phyloP scores from a whole-genome alignment of 53 echinoderm and acorn worm species.

The Zoroaster sp. region DNA sequence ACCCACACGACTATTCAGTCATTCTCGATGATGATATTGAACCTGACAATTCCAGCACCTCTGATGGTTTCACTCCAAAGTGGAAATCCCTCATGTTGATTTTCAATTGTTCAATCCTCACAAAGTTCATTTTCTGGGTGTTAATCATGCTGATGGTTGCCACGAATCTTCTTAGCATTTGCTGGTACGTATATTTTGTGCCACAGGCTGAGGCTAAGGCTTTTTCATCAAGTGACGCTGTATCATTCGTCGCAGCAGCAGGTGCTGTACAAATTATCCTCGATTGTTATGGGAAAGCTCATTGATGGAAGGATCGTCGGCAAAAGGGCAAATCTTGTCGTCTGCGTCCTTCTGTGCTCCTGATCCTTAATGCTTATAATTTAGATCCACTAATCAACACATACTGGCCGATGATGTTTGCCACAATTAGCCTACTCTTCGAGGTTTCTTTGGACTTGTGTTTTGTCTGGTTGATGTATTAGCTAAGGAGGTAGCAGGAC shows the following conservation, averaged over 20 bases:
- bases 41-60: too few species aligned
- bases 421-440: background rate
- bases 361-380: background rate
- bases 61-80: too few species aligned
- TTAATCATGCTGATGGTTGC: background rate
- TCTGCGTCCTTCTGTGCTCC: background rate
- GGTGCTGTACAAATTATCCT: background rate
- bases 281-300: background rate
- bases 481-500: background rate
- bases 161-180: background rate
- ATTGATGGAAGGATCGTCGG: background rate
- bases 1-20: background rate
- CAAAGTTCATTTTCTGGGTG: background rate
- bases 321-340: background rate
- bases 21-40: background rate
- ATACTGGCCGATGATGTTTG: background rate
- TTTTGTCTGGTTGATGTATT: background rate
- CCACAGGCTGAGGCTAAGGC: background rate
- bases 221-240: background rate
- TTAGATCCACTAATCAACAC: background rate
- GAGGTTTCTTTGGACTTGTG: background rate
- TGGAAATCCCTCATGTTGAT: background rate
- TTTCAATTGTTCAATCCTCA: background rate
- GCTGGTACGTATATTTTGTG: background rate
- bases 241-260: background rate